Evolutionary conservation across 2,888 invertebrate species (phyloP).

Genomic region (Liposcelis brunnea): DNA sequence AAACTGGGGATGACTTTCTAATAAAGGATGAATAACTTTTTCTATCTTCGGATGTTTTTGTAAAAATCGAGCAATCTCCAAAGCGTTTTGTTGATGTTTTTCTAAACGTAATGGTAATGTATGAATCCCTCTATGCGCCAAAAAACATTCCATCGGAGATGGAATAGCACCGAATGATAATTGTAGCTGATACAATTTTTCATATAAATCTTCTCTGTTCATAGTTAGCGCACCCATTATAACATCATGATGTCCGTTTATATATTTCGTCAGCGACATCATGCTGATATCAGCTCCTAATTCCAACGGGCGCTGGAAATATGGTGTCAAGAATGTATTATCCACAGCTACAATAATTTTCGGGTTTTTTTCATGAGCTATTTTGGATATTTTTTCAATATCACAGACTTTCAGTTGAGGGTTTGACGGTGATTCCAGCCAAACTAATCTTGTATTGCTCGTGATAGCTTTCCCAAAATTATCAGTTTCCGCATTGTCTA

Average conservation of each 20-base stretch:
- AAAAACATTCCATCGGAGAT: constrained; percentile 43
- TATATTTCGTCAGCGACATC: constrained; percentile 43
- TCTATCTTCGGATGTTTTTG: constrained; percentile 31
- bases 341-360: constrained; percentile 56
- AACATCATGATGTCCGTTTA: constrained; percentile 46
- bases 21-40: constrained; percentile 35
- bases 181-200: constrained; percentile 34
- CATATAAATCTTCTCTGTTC: constrained; percentile 30
- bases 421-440: constrained; percentile 95
- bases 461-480: constrained; percentile 50
- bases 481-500: constrained; percentile 52
- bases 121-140: constrained; percentile 31
- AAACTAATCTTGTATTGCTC: constrained; percentile 75
- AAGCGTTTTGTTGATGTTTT: constrained; percentile 31
- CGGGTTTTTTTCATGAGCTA: constrained; percentile 18
- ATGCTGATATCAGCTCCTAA: constrained; percentile 41
- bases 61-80: constrained; percentile 32
- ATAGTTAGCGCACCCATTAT: constrained; percentile 41
- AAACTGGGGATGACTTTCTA: constrained; percentile 75
- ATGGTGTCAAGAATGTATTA: constrained; percentile 38
- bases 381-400: constrained; percentile 21
- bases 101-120: constrained; percentile 38
- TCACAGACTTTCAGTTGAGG: constrained; percentile 49
- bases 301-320: constrained; percentile 36
- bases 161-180: constrained; percentile 40